These are phyloP conservation scores for Sprattus sprattus DNA, from an alignment of 2,113 vertebrate genomes.

Conservation along the genomic window DNA sequence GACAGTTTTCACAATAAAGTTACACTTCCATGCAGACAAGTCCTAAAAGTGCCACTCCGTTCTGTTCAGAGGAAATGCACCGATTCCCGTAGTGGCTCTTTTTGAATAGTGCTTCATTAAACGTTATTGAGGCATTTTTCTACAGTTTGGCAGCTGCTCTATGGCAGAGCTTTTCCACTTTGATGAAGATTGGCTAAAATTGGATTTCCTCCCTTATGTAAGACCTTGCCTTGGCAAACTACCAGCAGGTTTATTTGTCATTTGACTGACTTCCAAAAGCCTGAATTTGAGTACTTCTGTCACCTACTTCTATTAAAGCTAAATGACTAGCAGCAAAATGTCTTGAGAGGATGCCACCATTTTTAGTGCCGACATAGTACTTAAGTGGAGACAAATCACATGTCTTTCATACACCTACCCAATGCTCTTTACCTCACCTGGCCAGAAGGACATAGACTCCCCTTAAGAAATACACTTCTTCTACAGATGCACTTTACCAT, in stretches of 20 bases:
- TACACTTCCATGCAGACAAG: not conserved
- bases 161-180: not conserved
- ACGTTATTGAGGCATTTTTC: not conserved
- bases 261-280: constrained; percentile 11
- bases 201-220: not conserved
- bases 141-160: not conserved
- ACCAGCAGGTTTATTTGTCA: not conserved
- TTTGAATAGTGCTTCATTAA: not conserved
- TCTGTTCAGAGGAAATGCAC: not conserved
- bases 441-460: not conserved
- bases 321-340: too few relatives aligned
- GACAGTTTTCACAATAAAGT: not conserved
- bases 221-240: constrained; percentile 8
- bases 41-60: not conserved
- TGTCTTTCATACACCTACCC: not conserved
- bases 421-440: not conserved
- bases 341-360: too few relatives aligned
- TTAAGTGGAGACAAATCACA: not conserved
- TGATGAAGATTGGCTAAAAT: not conserved
- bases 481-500: not conserved
- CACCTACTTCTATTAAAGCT: not conserved
- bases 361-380: not conserved
- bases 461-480: not conserved
- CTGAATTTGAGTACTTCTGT: not conserved
- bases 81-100: not conserved